Evolutionary conservation across 2,797 vertebrate species (phyloP), one percentile per base, ranked within the genome.

Genomic region (Malacoraja senta): DNA sequence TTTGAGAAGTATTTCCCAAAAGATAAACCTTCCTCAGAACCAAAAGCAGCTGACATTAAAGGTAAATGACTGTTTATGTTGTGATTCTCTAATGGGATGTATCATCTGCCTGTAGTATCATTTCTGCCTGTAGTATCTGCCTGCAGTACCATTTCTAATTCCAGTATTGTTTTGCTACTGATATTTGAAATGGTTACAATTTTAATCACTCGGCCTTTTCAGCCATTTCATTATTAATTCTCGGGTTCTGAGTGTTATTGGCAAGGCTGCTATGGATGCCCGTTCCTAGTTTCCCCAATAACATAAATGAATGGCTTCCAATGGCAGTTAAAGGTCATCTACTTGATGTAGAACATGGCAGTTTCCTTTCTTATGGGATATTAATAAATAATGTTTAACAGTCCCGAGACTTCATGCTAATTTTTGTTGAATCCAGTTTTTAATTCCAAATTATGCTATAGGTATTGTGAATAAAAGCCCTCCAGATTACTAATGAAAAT

Each of bases 1-100:
- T 96, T 97, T 96, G 96, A 97, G 93, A 97, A 96, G 92, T 96
- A 95, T 94, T 97, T 96, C 93, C 95, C 96, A 91, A 96, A 96
- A 93, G 95, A 68, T 86, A 94, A 94, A 93, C 95, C 94, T 78
- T 94, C 93, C 10, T 12, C 94, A 1, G 93, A 84, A 2, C 90
- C 94, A 91, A 94, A 94, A 81, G 95, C 80, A 71, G 93, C 94
- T 93, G 94, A 96, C 95, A 79, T 93, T 58, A 90, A 94, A 72
- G 91, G 93, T 95, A 77, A 68, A 91, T 38, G 10, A 72, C 26
- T 26, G 3, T 53, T 44, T 29, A 3, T 12, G n/a, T 24, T 77
- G 29, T 90, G 44, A 24, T 15, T 74, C 68, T 74, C 7, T 32
- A 24, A 91, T 65, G 1, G 17, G 38, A 80, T 92, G 44, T 68